These are phyloP conservation scores for Megastigmus dorsalis DNA, from an alignment of 2,888 invertebrate species.

Conservation along the genomic window DNA sequence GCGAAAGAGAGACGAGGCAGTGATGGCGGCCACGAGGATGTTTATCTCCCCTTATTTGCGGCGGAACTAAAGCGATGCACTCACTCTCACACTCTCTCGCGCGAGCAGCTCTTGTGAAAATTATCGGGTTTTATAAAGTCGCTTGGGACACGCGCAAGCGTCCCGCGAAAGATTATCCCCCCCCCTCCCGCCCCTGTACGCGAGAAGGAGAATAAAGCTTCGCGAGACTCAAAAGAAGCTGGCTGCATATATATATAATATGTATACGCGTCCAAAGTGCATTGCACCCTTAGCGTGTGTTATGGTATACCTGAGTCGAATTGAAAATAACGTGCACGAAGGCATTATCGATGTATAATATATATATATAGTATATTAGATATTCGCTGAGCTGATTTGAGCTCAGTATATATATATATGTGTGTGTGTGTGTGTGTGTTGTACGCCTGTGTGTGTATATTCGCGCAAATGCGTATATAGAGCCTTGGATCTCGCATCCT, in stretches of 20 bases:
- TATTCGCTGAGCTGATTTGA: too few relatives aligned
- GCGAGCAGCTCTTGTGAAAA: slow-evolving; percentile 36
- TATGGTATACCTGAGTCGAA: slow-evolving; percentile 33
- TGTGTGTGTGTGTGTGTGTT: neutral
- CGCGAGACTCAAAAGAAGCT: neutral
- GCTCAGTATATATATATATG: too few relatives aligned
- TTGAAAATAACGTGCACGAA: slow-evolving; percentile 37
- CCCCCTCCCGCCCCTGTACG: neutral
- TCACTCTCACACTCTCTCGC: too few relatives aligned
- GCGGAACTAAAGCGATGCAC: slow-evolving; percentile 39
- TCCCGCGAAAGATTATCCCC: slow-evolving; percentile 8
- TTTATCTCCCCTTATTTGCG: slow-evolving; percentile 49
- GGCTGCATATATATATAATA: too few relatives aligned
- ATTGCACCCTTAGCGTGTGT: neutral
- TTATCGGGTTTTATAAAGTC: slow-evolving; percentile 41
- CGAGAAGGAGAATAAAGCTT: neutral
- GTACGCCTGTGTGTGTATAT: neutral
- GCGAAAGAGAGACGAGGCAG: neutral
- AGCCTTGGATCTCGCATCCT: too few relatives aligned
- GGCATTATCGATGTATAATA: slow-evolving; percentile 15
- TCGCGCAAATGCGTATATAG: slow-evolving; percentile 25
- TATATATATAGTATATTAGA: too few relatives aligned
- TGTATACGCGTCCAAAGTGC: too few relatives aligned
- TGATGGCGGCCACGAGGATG: slow-evolving; percentile 20
- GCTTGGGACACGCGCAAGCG: neutral